Percentiles rank a stretch among this genome's conserved stretches.
These are phyloP conservation scores for Heliothis virescens DNA, from an alignment of 1,140 invertebrate genomes.

Conservation along the genomic window DNA sequence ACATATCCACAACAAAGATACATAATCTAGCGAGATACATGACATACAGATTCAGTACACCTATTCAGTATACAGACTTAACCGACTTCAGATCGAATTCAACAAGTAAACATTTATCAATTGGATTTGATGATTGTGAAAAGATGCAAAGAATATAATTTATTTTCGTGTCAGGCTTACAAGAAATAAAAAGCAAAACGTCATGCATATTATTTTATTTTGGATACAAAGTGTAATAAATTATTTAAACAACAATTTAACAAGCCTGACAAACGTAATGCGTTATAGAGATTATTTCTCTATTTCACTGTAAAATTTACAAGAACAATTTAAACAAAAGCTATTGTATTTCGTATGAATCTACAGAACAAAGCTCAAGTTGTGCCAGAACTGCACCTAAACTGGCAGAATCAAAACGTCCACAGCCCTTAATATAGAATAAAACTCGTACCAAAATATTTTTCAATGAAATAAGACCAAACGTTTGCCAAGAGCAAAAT, in stretches of 20 bases:
- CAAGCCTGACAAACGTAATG: constrained; percentile 5
- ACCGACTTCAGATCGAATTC: too few species aligned
- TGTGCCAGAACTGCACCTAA: neutral
- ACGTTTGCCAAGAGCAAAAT: constrained; percentile 15
- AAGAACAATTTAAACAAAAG: constrained; percentile 9
- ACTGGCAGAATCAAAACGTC: constrained; percentile 8
- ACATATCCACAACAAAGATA: neutral
- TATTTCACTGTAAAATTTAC: neutral
- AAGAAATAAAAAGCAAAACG: too few species aligned
- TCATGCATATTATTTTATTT: too few species aligned
- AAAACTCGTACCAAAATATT: constrained; percentile 11
- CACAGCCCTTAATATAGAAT: neutral
- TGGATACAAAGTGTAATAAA: neutral
- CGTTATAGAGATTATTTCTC: neutral
- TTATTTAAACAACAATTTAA: neutral
- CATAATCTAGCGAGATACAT: neutral
- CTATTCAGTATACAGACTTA: too few species aligned
- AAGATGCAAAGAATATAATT: neutral
- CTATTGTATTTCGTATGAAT: constrained; percentile 10
- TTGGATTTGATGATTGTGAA: neutral
- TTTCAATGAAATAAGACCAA: constrained; percentile 13
- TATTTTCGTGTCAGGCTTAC: neutral
- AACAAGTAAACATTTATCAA: too few species aligned
- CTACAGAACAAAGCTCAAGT: neutral
- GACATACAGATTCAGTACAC: too few species aligned